These are phyloP conservation scores for Euproctis similis DNA, from an alignment of 2,888 invertebrate species.

Conservation along the genomic window DNA sequence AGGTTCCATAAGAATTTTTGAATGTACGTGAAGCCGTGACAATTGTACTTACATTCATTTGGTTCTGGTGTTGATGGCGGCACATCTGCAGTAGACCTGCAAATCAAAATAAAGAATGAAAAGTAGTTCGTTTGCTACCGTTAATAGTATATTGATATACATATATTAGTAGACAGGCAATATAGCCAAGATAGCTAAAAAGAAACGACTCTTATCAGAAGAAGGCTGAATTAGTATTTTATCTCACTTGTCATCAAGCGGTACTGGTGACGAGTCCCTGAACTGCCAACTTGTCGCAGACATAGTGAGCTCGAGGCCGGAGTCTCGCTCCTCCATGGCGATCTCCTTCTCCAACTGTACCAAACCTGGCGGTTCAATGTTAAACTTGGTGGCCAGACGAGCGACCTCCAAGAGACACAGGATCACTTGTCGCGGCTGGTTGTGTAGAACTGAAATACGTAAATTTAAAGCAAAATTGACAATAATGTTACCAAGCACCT, in stretches of 20 bases:
- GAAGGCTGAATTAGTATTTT: too few species aligned
- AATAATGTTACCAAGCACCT: too few species aligned
- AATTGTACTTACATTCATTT: conserved; percentile 39
- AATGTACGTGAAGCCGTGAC: too few species aligned
- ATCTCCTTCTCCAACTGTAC: conserved; percentile 91
- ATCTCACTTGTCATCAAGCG: conserved; percentile 36
- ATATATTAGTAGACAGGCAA: too few species aligned
- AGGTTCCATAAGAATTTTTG: too few species aligned
- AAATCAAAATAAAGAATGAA: too few species aligned
- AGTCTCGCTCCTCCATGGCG: conserved; percentile 84
- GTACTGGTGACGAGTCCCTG: conserved; percentile 58
- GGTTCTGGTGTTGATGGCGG: conserved; percentile 40
- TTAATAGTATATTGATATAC: too few species aligned
- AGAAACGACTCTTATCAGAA: too few species aligned
- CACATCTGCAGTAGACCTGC: conserved; percentile 39
- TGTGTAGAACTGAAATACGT: conserved; percentile 83
- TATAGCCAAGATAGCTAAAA: too few species aligned
- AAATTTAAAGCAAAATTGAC: too few species aligned
- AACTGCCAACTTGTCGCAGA: conserved; percentile 83
- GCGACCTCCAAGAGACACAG: conserved; percentile 90
- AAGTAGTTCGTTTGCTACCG: too few species aligned
- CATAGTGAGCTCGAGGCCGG: conserved; percentile 78
- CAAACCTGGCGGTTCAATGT: conserved; percentile 86
- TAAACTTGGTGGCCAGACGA: conserved; percentile 84
- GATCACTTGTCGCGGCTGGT: conserved; percentile 88